Percentiles rank a stretch among this genome's conserved stretches.
Conservation (phyloP, 2,797 vertebrate genomes). For the Microhierax caerulescens region DNA sequence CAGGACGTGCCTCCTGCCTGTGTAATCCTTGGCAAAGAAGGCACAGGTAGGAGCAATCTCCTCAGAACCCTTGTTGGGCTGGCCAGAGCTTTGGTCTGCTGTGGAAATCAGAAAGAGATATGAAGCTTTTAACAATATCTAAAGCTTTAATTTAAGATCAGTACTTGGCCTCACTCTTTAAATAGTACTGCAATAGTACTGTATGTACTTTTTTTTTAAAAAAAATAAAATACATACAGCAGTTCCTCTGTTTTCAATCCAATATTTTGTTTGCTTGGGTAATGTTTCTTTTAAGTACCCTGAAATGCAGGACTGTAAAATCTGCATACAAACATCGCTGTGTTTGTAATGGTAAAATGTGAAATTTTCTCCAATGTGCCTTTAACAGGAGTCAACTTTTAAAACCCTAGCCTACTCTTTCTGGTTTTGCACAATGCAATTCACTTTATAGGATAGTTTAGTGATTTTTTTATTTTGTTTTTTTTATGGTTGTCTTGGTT, state of each 20-base stretch:
- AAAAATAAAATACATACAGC: too few relatives aligned
- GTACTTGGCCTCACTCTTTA: background rate
- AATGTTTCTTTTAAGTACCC: background rate
- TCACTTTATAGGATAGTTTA: background rate
- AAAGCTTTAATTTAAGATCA: background rate
- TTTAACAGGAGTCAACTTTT: background rate
- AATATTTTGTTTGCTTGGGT: background rate
- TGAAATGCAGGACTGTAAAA: background rate
- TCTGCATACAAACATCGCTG: background rate
- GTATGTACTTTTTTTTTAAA: background rate
- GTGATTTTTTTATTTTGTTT: background rate
- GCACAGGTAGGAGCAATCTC: background rate
- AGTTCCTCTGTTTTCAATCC: background rate
- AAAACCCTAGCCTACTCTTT: background rate
- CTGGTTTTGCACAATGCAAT: background rate
- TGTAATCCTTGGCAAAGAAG: background rate
- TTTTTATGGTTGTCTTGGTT: background rate
- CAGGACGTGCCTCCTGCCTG: background rate
- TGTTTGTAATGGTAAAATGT: background rate
- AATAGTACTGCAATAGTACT: background rate
- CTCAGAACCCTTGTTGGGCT: background rate
- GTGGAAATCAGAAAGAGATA: background rate
- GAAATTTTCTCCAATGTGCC: background rate
- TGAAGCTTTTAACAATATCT: background rate
- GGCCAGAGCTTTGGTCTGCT: background rate